These are phyloP conservation scores for Sinella curviseta DNA, from an alignment of 1,140 invertebrate genomes.

Conservation along the genomic window DNA sequence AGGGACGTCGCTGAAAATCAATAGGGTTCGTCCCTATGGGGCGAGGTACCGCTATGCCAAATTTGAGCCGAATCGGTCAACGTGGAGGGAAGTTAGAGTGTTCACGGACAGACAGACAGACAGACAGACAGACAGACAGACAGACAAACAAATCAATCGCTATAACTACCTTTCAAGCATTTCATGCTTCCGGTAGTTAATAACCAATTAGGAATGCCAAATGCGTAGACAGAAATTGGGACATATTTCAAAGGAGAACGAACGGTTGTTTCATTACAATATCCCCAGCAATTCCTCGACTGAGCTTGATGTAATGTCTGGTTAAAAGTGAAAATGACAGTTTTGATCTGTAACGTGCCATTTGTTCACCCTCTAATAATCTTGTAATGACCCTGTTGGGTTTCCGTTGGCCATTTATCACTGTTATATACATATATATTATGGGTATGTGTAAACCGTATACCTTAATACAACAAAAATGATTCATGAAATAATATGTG, in stretches of 20 bases:
- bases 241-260: not conserved
- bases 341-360: not conserved
- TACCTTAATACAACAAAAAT: no score
- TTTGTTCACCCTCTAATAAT: conserved; percentile 19
- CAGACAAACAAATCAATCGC: not conserved
- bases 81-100: no score
- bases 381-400: conserved; percentile 24
- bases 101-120: no score
- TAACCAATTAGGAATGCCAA: not conserved
- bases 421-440: not conserved
- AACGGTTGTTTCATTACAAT: not conserved
- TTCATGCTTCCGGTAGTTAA: not conserved
- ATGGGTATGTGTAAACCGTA: no score
- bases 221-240: not conserved
- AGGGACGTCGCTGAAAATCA: no score
- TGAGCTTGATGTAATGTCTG: not conserved
- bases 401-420: conserved; percentile 8
- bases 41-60: no score
- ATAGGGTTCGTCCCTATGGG: no score
- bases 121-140: no score
- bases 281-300: not conserved
- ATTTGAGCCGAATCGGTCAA: no score
- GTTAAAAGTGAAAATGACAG: conserved; percentile 10
- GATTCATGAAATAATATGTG: no score
- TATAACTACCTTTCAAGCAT: not conserved